Percentiles rank a stretch among this genome's conserved stretches.
These are phyloP conservation scores for Cistogaster globosa DNA, from an alignment of 2,888 invertebrate genomes.

Conservation along the genomic window DNA sequence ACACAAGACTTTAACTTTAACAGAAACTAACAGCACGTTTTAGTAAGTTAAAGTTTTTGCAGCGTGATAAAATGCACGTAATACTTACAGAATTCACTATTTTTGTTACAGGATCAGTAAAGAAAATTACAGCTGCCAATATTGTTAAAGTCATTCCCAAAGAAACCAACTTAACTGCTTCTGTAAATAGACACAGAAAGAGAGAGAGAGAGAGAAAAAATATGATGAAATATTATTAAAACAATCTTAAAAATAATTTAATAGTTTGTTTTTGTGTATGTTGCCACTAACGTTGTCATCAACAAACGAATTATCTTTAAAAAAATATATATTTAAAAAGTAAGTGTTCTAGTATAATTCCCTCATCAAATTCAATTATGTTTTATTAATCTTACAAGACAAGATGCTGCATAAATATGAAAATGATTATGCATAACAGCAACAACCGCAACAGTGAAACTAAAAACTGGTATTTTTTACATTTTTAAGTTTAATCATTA, in stretches of 20 bases:
- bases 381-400: not conserved
- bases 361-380: not conserved
- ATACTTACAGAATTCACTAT: conserved; percentile 79
- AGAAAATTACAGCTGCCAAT: conserved; percentile 77
- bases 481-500: no score
- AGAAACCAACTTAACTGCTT: conserved; percentile 78
- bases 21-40: conserved; percentile 14
- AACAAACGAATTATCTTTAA: not conserved
- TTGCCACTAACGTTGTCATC: not conserved
- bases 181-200: conserved; percentile 75
- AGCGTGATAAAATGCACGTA: conserved; percentile 47
- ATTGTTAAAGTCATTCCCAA: conserved; percentile 78
- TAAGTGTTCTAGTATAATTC: conserved; percentile 3
- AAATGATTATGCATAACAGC: no score
- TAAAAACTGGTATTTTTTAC: not conserved
- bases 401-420: no score
- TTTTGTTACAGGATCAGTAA: conserved; percentile 78
- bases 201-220: not conserved
- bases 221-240: conserved; percentile 1
- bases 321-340: not conserved
- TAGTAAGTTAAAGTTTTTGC: not conserved
- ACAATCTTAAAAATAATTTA: not conserved
- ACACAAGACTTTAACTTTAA: not conserved
- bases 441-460: not conserved
- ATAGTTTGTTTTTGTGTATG: not conserved